Evolutionary conservation across 2,888 invertebrate species (phyloP), one percentile per base, ranked within the genome.

Genomic region (Phyllotreta cruciferae): DNA sequence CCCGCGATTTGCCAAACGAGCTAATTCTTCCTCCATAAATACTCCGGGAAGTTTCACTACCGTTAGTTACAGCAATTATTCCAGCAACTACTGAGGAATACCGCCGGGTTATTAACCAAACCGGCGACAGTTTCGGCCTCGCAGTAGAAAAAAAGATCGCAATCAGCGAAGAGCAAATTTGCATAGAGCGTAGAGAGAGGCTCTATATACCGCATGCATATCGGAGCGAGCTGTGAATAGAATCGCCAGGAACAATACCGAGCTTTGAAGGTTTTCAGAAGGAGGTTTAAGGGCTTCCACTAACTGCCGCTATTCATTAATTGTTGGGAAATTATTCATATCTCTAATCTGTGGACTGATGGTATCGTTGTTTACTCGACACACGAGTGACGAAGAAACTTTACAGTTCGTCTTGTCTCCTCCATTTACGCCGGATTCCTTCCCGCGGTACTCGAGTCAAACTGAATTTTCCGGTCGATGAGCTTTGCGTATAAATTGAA

Each of bases 301-400:
- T 71, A 74, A 74, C 77, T 72, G 73, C 73, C 74, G 74, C 76
- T 77, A 78, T 78, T 77, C 78, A 79, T 79, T 79, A 78, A 78
- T 77, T 77, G 79, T 75, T 72, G 72, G 70, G 75, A 77, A 79
- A 79, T 79, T 79, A 79, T 79, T 79, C 79, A 79, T 79, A 77
- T 76, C 77, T 74, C 71, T 79, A 79, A 79, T 79, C 78, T 79
- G 77, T 78, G 74, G 75, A 77, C 78, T 78, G 79, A 79, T 79
- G 77, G 74, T 77, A 79, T 79, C 79, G 78, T 69, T 77, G 74
- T 77, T 74, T 76, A 70, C 73, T 63, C 62, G 55, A 61, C 66
- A 57, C 63, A 37, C 37, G 36, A 24, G 13, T 52, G 37, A 52
- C 52, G 34, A n/a, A 34, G 34, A 36, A 35, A 36, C 35, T 14